Conservation (phyloP, 1,140 invertebrate species). For the Apolygus lucorum region DNA sequence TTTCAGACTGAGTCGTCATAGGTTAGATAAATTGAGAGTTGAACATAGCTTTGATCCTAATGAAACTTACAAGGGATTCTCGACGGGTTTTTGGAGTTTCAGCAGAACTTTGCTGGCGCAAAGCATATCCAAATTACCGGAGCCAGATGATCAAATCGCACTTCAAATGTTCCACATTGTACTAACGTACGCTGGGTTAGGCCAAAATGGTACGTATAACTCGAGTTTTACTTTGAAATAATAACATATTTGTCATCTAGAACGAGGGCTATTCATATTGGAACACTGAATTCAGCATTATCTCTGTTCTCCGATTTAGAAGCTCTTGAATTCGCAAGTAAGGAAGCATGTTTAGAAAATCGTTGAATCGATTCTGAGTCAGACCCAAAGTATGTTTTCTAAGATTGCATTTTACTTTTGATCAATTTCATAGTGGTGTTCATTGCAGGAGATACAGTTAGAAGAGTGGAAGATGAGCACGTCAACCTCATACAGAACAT, state of each 20-base stretch:
- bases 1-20: slow-evolving; percentile 69
- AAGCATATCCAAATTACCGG: slow-evolving; percentile 72
- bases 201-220: slow-evolving; percentile 50
- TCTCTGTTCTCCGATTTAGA: no score
- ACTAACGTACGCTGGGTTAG: slow-evolving; percentile 74
- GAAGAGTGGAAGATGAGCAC: slow-evolving; percentile 72
- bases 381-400: no score
- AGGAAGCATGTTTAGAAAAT: not conserved
- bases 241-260: no score
- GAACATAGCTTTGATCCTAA: slow-evolving; percentile 62
- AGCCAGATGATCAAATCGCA: slow-evolving; percentile 76
- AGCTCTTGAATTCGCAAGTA: no score
- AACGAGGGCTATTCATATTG: no score
- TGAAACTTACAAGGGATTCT: slow-evolving; percentile 80
- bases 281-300: no score
- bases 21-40: slow-evolving; percentile 72
- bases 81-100: slow-evolving; percentile 83
- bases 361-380: no score
- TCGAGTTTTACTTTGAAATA: not conserved
- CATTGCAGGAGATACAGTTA: slow-evolving; percentile 44
- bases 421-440: slow-evolving; percentile 9
- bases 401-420: slow-evolving; percentile 1
- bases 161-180: slow-evolving; percentile 68
- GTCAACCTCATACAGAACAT: slow-evolving; percentile 78
- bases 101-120: slow-evolving; percentile 68